Percentiles rank a stretch among this genome's conserved stretches.
Conservation (phyloP, 2,797 vertebrate species). For the Paratrypauchen microcephalus region DNA sequence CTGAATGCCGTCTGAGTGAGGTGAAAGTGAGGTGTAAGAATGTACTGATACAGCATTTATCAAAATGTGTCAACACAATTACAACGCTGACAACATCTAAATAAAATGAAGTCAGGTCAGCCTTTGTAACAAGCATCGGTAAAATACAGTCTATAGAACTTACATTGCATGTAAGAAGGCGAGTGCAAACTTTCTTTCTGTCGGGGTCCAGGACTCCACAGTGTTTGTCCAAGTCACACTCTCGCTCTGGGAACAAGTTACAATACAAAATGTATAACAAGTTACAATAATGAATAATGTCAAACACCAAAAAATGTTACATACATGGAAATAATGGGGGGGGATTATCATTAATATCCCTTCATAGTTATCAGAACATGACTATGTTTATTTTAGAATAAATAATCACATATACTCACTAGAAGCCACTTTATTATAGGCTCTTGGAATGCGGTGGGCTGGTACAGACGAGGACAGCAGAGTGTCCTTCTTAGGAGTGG, state of each 20-base stretch:
- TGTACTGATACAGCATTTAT: no score
- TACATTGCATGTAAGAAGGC: constrained; percentile 94
- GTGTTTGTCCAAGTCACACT: constrained; percentile 92
- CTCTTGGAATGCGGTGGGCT: constrained; percentile 72
- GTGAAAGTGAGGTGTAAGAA: no score
- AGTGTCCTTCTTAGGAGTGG: constrained; percentile 66
- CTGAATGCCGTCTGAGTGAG: no score
- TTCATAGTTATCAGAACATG: no score
- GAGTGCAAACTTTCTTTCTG: constrained; percentile 91
- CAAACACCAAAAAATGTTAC: background rate
- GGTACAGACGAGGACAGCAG: constrained; percentile 30
- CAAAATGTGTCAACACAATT: background rate
- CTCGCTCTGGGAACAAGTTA: constrained; percentile 80
- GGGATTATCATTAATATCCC: no score
- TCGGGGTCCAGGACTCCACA: constrained; percentile 92
- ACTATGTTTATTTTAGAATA: no score
- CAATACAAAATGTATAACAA: constrained; percentile 10
- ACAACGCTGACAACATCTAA: background rate
- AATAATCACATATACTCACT: constrained; percentile 76
- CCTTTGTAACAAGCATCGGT: background rate
- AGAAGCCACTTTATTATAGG: constrained; percentile 87
- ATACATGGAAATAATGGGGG: background rate
- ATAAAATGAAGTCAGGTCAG: background rate
- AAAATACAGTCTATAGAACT: constrained; percentile 32
- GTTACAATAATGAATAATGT: constrained; percentile 9